Evolutionary conservation across 2,797 vertebrate species (phyloP).

Genomic region (Neosalanx taihuensis): DNA sequence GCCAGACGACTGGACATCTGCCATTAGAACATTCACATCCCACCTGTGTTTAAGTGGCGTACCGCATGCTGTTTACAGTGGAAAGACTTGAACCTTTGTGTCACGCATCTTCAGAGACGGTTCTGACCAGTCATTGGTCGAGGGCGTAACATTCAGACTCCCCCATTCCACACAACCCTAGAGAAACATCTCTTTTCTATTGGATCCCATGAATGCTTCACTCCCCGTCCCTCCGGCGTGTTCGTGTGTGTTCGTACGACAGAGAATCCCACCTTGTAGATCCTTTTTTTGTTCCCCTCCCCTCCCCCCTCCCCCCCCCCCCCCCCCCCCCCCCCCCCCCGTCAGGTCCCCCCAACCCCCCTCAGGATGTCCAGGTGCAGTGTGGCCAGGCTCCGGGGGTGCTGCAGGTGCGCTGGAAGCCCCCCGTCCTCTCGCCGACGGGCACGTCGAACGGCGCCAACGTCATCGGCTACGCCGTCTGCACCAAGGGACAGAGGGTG

Average conservation of each 20-base stretch:
- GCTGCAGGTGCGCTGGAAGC: slow-evolving; percentile 89
- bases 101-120: not conserved
- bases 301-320: not conserved
- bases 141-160: not conserved
- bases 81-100: not conserved
- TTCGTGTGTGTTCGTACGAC: not conserved
- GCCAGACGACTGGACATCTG: not conserved
- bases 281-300: not conserved
- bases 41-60: not conserved
- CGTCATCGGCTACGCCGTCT: slow-evolving; percentile 92
- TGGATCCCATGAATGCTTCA: slow-evolving; percentile 41
- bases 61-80: not conserved
- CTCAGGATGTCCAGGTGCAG: slow-evolving; percentile 84
- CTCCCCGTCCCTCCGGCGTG: slow-evolving; percentile 5
- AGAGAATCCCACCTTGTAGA: slow-evolving; percentile 8
- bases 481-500: slow-evolving; percentile 92
- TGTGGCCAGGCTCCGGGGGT: slow-evolving; percentile 81
- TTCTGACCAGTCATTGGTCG: not conserved
- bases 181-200: slow-evolving; percentile 12
- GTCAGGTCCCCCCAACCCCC: slow-evolving; percentile 92
- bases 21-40: not conserved
- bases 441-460: slow-evolving; percentile 91
- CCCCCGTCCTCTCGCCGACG: slow-evolving; percentile 79
- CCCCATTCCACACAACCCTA: not conserved
- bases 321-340: no score